phyloP scores from a whole-genome alignment of 2,888 invertebrate genomes.

The Cepaea hortensis region DNA sequence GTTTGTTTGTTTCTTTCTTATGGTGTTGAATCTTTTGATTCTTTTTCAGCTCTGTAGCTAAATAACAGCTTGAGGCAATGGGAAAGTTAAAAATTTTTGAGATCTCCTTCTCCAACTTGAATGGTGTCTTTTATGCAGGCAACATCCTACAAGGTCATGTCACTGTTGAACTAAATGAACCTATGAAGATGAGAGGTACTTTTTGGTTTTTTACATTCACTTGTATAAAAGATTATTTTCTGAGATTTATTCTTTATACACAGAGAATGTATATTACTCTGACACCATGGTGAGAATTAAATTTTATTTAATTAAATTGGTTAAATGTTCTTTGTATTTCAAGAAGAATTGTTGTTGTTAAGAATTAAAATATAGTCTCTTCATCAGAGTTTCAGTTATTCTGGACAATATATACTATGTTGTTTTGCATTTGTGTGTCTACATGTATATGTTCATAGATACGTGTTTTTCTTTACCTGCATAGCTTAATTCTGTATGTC shows the following conservation, averaged over 20 bases:
- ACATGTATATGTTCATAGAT: too few relatives aligned
- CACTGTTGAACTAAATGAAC: slow-evolving; percentile 63
- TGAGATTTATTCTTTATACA: background rate
- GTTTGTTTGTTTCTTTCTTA: too few relatives aligned
- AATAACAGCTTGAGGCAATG: slow-evolving; percentile 51
- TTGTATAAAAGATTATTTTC: background rate
- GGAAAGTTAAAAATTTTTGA: slow-evolving; percentile 63
- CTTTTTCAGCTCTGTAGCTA: background rate
- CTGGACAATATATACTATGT: too few relatives aligned
- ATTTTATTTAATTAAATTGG: background rate
- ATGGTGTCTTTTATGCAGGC: slow-evolving; percentile 65
- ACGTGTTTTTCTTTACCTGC: too few relatives aligned
- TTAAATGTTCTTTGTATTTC: background rate
- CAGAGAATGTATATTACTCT: background rate
- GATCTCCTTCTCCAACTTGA: slow-evolving; percentile 59
- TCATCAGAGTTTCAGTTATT: too few relatives aligned
- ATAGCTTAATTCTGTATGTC: too few relatives aligned
- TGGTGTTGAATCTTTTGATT: too few relatives aligned
- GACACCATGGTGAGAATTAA: background rate
- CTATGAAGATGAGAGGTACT: slow-evolving; percentile 69
- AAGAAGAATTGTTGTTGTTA: background rate
- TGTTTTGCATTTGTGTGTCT: too few relatives aligned
- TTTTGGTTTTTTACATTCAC: background rate
- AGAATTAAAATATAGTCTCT: background rate
- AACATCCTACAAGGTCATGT: slow-evolving; percentile 64